Evolutionary conservation across 2,888 invertebrate genomes (phyloP), one percentile per base, ranked within the genome.

Genomic region (Cryptus viduatorius): DNA sequence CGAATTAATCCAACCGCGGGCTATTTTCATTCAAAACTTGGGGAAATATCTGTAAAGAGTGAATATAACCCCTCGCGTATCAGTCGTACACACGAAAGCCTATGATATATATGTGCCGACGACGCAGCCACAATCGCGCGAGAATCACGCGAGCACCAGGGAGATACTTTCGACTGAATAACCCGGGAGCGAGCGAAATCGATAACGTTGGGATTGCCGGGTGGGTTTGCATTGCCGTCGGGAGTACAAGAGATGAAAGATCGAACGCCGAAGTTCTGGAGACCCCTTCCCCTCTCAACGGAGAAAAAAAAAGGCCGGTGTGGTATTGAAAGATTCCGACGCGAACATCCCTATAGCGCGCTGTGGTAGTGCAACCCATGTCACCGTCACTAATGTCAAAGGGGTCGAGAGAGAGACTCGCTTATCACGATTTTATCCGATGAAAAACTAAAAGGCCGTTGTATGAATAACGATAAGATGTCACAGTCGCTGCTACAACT

Each of bases 1-100:
- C 37, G 71, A 56, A 71, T 71, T 71, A 71, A 71, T 71, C 71
- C 56, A 71, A 31, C 56, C 56, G 19, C 56, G 50, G 56, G 71
- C 71, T 71, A 56, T 71, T 71, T 56, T 71, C 53, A 56, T 71
- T 37, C 31, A 19, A 37, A 71, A 71, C 56, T 71, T 71, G n/a
- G 12, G 42, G 71, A 24, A 71, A 56, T 56, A 71, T 71, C 42
- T 29, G 37, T n/a, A 12, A 56, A 71, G 53, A 42, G 56, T 42
- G 71, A 56, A 56, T 71, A 56, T 42, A 53, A 19, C 71, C 56
- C 56, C 56, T 56, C 53, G 19, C 19, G 37, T 53, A 16, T 24
- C 53, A 16, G 10, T 53, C 37, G 16, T 37, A 37, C 19, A 46
- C 46, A 56, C 56, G 16, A 16, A 3, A n/a, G 4, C 37, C 37